These are phyloP conservation scores for Procambarus virginalis DNA, from an alignment of 1,140 invertebrate species.

Conservation along the genomic window DNA sequence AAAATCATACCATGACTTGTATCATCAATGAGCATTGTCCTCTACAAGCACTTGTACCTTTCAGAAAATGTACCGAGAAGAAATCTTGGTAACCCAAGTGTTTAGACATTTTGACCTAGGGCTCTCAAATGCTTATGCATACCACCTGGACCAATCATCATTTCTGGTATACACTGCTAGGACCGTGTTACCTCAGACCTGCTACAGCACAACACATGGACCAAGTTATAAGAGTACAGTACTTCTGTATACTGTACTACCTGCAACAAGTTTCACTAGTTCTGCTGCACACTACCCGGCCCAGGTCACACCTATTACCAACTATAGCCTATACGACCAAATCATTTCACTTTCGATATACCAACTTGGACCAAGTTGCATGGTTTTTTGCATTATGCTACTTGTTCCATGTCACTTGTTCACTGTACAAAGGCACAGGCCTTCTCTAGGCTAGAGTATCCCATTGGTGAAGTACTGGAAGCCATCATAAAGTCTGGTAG, in stretches of 20 bases:
- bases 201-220: not conserved
- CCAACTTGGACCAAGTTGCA: not conserved
- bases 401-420: not conserved
- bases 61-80: not conserved
- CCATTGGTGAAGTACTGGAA: conserved; percentile 99
- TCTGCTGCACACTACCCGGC: not conserved
- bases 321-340: too few species aligned
- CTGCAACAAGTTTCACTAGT: not conserved
- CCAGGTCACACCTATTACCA: not conserved
- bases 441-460: conserved; percentile 79
- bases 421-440: not conserved
- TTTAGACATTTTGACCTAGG: not conserved
- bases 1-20: not conserved
- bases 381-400: not conserved
- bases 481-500: conserved; percentile 98
- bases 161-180: not conserved
- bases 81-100: not conserved
- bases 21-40: not conserved
- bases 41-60: not conserved
- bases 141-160: not conserved
- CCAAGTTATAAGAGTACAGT: not conserved
- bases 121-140: not conserved
- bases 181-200: not conserved
- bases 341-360: not conserved
- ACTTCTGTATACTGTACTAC: not conserved